A percentile compares a stretch with the other conserved stretches of the same genome.
These are phyloP conservation scores for Drosophila longiperda DNA, from an alignment of 2,888 invertebrate genomes.

Conservation along the genomic window DNA sequence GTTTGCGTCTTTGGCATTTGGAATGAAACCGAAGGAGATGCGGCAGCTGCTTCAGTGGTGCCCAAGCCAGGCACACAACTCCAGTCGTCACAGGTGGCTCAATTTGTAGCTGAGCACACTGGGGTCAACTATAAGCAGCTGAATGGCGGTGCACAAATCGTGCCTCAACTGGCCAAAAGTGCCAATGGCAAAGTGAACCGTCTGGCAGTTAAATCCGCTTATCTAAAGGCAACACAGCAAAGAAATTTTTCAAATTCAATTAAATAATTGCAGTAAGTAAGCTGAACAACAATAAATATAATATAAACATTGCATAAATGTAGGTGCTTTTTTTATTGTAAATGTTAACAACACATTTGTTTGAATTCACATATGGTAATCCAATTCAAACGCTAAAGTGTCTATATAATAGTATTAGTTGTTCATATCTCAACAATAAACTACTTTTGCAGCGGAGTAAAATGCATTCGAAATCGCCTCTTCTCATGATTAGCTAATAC, in stretches of 20 bases:
- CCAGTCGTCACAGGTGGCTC: slow-evolving; percentile 42
- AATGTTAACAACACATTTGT: not conserved
- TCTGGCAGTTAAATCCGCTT: slow-evolving; percentile 55
- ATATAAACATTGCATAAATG: no score
- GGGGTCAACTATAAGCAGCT: slow-evolving; percentile 67
- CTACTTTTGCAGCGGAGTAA: not conserved
- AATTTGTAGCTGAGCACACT: slow-evolving; percentile 51
- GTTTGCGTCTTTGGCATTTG: slow-evolving; percentile 82
- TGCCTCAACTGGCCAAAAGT: slow-evolving; percentile 70
- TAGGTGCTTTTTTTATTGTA: not conserved
- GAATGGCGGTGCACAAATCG: slow-evolving; percentile 72
- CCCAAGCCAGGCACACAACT: slow-evolving; percentile 57
- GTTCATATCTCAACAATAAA: not conserved
- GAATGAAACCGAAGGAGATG: slow-evolving; percentile 78
- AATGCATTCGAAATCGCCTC: not conserved
- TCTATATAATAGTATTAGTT: not conserved
- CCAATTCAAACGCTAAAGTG: not conserved
- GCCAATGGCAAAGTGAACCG: slow-evolving; percentile 76
- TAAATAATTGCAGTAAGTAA: not conserved
- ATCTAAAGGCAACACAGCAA: slow-evolving; percentile 18
- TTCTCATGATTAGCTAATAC: not conserved
- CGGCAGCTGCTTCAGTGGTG: slow-evolving; percentile 82
- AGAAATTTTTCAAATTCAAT: not conserved
- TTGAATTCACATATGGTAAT: not conserved
- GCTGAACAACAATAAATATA: no score